A percentile compares a stretch with the other conserved stretches of the same genome.
Evolutionary conservation across 2,888 invertebrate species (phyloP).

Genomic region (Platerodrilus igneus): DNA sequence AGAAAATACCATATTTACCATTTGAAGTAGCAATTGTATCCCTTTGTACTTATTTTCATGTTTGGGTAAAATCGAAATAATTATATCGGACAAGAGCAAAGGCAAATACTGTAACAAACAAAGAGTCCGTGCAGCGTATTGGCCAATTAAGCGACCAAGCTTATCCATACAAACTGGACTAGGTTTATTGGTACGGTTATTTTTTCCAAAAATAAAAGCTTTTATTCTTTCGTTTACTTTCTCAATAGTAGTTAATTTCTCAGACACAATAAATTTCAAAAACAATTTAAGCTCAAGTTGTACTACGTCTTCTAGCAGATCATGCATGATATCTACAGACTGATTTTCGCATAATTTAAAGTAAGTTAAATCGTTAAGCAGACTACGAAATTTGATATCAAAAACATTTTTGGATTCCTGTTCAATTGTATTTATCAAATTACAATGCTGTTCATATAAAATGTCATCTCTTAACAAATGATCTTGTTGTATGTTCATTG

Average conservation of each 20-base stretch:
- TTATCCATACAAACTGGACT: constrained; percentile 17
- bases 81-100: constrained; percentile 12
- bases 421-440: too few relatives aligned
- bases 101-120: constrained; percentile 19
- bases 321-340: constrained; percentile 29
- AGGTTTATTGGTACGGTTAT: constrained; percentile 12
- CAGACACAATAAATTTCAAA: constrained; percentile 9
- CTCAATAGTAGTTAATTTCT: constrained; percentile 7
- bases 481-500: too few relatives aligned
- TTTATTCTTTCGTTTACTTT: constrained; percentile 13
- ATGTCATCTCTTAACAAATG: too few relatives aligned
- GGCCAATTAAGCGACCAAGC: constrained; percentile 13
- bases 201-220: constrained; percentile 12
- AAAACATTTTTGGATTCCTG: too few relatives aligned
- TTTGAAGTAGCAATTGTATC: constrained; percentile 4
- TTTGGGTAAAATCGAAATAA: not conserved
- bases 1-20: constrained; percentile 11
- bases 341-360: constrained; percentile 22
- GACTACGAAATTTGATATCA: constrained; percentile 21
- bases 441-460: constrained; percentile 15
- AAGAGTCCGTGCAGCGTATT: constrained; percentile 15
- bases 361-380: constrained; percentile 23
- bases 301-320: constrained; percentile 26
- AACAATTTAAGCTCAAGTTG: constrained; percentile 20
- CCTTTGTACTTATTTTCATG: constrained; percentile 5